Conservation (phyloP, 2,113 vertebrate species). For the Opisthocomus hoazin region DNA sequence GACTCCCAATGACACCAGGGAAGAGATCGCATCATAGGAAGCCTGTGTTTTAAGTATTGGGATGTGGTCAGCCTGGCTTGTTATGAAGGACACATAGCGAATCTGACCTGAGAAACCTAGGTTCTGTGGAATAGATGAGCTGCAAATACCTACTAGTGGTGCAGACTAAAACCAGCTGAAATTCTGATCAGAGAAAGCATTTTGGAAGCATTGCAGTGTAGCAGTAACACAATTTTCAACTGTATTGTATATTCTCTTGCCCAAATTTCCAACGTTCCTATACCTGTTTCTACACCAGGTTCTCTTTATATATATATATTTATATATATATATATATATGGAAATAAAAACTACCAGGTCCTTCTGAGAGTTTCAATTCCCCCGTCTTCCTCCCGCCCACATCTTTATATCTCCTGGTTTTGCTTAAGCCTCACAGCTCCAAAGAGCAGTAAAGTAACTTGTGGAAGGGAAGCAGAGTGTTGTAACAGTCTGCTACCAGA, state of each 20-base stretch:
- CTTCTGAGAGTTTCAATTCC: background rate
- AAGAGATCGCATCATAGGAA: accelerated
- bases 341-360: background rate
- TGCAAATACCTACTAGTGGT: background rate
- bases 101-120: background rate
- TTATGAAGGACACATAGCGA: background rate
- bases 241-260: background rate
- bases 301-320: background rate
- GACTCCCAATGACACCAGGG: background rate
- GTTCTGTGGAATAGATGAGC: background rate
- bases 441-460: background rate
- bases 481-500: background rate
- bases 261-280: background rate
- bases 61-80: accelerated
- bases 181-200: background rate
- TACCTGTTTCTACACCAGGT: background rate
- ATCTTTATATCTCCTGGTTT: background rate
- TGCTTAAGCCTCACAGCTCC: background rate
- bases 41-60: accelerated
- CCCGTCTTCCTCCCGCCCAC: background rate
- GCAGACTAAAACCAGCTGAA: background rate
- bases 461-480: background rate
- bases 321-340: background rate
- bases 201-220: background rate
- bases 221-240: background rate